phyloP scores from a whole-genome alignment of 2,113 vertebrate species.

The Zosterops pallidus region DNA sequence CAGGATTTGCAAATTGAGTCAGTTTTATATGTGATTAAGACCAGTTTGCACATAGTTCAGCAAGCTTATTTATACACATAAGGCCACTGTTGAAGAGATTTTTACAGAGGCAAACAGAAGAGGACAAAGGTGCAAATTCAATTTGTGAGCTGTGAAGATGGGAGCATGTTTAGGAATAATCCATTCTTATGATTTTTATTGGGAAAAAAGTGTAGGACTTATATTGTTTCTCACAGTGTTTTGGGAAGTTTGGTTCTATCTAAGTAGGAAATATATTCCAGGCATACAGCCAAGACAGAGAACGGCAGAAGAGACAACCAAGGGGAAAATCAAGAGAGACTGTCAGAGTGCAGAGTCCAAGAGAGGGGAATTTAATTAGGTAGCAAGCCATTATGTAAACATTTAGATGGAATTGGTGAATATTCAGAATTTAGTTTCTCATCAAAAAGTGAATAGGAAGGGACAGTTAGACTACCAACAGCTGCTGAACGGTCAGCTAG shows the following conservation, averaged over 20 bases:
- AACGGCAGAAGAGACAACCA: neutral
- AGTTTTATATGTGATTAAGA: neutral
- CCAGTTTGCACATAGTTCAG: neutral
- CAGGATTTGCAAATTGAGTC: neutral
- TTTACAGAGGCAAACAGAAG: neutral
- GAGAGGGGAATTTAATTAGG: constrained; percentile 22
- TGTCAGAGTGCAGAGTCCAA: neutral
- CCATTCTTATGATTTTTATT: neutral
- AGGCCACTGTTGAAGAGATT: neutral
- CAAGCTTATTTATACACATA: neutral
- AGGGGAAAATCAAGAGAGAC: neutral
- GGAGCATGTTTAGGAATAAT: neutral
- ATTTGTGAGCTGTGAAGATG: neutral
- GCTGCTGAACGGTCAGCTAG: constrained; percentile 8
- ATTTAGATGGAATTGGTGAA: constrained; percentile 14
- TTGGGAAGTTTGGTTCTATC: neutral
- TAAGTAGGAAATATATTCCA: constrained; percentile 10
- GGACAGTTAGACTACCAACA: constrained; percentile 10
- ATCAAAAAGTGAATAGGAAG: constrained; percentile 22
- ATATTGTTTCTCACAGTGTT: neutral
- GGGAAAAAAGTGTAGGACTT: neutral
- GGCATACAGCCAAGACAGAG: neutral
- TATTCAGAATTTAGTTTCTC: constrained; percentile 27
- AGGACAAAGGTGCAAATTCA: neutral
- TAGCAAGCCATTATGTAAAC: constrained; percentile 5